Conservation (phyloP, 2,888 invertebrate genomes). For the Mamestra brassicae region DNA sequence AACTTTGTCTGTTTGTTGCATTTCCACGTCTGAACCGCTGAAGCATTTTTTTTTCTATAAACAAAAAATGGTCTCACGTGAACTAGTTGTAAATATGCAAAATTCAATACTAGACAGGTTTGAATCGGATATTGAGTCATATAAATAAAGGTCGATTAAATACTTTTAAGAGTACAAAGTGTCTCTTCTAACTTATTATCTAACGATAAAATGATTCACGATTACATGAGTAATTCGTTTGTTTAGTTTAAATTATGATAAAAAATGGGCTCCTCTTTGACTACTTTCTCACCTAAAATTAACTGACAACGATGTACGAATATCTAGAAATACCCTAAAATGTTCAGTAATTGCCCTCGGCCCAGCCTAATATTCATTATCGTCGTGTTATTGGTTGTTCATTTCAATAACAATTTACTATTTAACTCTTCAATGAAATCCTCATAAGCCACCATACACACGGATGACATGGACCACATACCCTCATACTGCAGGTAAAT, state of each 20-base stretch:
- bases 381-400: too few relatives aligned
- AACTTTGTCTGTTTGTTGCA: not conserved
- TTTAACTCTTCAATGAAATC: slow-evolving; percentile 31
- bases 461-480: slow-evolving; percentile 58
- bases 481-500: slow-evolving; percentile 80
- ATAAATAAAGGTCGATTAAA: slow-evolving; percentile 20
- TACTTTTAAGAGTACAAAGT: not conserved
- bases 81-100: slow-evolving; percentile 7
- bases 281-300: not conserved
- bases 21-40: too few relatives aligned
- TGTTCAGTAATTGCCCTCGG: not conserved
- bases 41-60: too few relatives aligned
- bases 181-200: not conserved
- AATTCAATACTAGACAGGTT: slow-evolving; percentile 23
- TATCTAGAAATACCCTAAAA: too few relatives aligned
- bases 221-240: not conserved
- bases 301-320: not conserved
- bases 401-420: not conserved
- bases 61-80: not conserved
- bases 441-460: slow-evolving; percentile 30
- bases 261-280: not conserved
- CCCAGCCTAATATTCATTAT: not conserved
- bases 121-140: slow-evolving; percentile 43
- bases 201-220: slow-evolving; percentile 6
- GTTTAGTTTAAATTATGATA: too few relatives aligned